phyloP scores from a whole-genome alignment of 2,888 invertebrate species.

The Acholoe squamosa region DNA sequence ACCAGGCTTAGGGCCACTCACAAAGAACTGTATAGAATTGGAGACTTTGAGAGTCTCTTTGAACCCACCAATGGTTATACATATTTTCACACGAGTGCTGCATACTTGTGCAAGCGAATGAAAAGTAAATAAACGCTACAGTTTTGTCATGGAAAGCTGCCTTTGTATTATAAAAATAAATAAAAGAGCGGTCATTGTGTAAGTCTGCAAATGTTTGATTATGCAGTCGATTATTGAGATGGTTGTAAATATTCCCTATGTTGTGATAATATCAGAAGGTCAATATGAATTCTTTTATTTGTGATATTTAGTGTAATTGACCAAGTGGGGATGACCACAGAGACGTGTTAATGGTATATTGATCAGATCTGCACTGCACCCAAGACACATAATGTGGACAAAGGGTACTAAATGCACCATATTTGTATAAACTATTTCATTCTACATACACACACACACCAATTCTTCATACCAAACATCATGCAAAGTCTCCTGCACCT shows the following conservation, averaged over 20 bases:
- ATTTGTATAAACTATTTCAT: slow-evolving; percentile 3
- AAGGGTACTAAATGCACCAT: background rate
- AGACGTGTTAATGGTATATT: background rate
- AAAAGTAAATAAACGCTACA: slow-evolving; percentile 23
- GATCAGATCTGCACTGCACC: background rate
- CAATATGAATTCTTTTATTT: slow-evolving; percentile 37
- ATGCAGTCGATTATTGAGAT: slow-evolving; percentile 44
- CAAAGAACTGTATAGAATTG: background rate
- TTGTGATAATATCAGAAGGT: slow-evolving; percentile 58
- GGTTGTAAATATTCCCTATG: slow-evolving; percentile 57
- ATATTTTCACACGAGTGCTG: slow-evolving; percentile 53
- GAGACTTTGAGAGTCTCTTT: slow-evolving; percentile 15
- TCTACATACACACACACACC: background rate
- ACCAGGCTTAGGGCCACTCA: background rate
- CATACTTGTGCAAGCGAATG: slow-evolving; percentile 8
- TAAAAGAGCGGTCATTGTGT: background rate
- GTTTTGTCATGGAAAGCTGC: slow-evolving; percentile 21
- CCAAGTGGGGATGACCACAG: background rate
- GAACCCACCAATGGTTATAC: slow-evolving; percentile 28
- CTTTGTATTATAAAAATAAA: background rate
- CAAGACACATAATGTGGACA: background rate
- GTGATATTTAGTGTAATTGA: slow-evolving; percentile 55
- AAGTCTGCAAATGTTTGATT: slow-evolving; percentile 12
- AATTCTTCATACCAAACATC: slow-evolving; percentile 11
- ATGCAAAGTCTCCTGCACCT: background rate